Percentiles rank a stretch among this genome's conserved stretches.
Evolutionary conservation across 37 sponge, comb jelly and placozoan species (phyloP).

Genomic region (Ianthella basta): DNA sequence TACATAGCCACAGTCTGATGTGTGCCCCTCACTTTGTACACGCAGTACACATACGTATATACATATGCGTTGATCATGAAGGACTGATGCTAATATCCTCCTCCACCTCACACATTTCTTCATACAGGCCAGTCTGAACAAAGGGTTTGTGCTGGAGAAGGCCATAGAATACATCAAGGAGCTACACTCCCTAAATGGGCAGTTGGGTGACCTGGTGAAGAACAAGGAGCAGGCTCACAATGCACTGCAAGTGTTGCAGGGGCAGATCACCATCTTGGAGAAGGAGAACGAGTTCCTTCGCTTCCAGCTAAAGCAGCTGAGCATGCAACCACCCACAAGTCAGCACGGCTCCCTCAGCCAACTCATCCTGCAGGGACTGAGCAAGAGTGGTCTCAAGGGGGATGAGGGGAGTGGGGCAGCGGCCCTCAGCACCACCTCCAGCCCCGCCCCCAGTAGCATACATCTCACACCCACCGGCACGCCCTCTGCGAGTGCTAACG

Average conservation of each 20-base stretch:
- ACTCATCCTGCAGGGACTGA: slow-evolving; percentile 8
- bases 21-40: no score
- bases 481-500: neutral
- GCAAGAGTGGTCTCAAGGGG: neutral
- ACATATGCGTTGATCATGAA: no score
- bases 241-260: slow-evolving; percentile 67
- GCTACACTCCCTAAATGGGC: slow-evolving; percentile 54
- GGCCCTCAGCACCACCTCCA: neutral
- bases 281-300: slow-evolving; percentile 81
- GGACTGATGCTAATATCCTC: no score
- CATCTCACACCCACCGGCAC: neutral
- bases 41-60: no score
- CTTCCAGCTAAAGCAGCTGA: slow-evolving; percentile 78
- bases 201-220: slow-evolving; percentile 56
- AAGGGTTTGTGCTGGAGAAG: slow-evolving; percentile 81
- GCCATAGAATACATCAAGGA: slow-evolving; percentile 77
- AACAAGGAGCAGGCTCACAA: slow-evolving; percentile 69
- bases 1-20: no score
- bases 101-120: no score
- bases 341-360: slow-evolving; percentile 32
- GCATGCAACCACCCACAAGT: slow-evolving; percentile 38
- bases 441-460: neutral
- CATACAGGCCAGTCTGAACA: slow-evolving; percentile 46
- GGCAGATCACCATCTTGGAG: slow-evolving; percentile 77
- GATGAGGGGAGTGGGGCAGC: slow-evolving; percentile 2